Percentiles rank a stretch among this genome's conserved stretches.
Conservation (phyloP, 2,113 vertebrate species). For the Excalfactoria chinensis region DNA sequence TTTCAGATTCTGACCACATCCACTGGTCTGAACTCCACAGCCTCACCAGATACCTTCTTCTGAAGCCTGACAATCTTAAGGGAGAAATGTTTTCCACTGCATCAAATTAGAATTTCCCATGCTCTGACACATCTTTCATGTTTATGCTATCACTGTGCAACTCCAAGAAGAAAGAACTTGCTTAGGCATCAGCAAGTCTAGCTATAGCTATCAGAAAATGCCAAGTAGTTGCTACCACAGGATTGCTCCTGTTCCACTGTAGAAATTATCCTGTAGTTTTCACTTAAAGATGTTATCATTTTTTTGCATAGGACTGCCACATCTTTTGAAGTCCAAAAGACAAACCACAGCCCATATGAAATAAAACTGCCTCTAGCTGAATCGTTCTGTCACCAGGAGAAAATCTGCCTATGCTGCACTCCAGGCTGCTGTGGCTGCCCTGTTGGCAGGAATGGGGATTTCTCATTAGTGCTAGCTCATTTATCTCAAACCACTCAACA, state of each 20-base stretch:
- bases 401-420: not conserved
- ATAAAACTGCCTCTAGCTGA: not conserved
- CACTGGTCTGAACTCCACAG: not conserved
- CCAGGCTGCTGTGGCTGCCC: not conserved
- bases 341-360: not conserved
- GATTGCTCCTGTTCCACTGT: not conserved
- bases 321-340: not conserved
- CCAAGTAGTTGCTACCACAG: not conserved
- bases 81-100: not conserved
- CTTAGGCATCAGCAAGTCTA: not conserved
- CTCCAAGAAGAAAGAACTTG: not conserved
- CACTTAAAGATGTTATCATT: not conserved
- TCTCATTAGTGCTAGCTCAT: not conserved
- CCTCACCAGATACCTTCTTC: not conserved
- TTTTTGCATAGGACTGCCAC: not conserved
- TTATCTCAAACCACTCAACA: not conserved
- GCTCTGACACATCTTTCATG: accelerated
- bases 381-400: not conserved
- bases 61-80: not conserved
- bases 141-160: accelerated
- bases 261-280: not conserved
- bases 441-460: not conserved
- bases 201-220: not conserved
- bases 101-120: not conserved
- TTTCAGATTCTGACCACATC: not conserved